These are phyloP conservation scores for Furnarius figulus DNA, from an alignment of 2,113 vertebrate species.

Conservation along the genomic window DNA sequence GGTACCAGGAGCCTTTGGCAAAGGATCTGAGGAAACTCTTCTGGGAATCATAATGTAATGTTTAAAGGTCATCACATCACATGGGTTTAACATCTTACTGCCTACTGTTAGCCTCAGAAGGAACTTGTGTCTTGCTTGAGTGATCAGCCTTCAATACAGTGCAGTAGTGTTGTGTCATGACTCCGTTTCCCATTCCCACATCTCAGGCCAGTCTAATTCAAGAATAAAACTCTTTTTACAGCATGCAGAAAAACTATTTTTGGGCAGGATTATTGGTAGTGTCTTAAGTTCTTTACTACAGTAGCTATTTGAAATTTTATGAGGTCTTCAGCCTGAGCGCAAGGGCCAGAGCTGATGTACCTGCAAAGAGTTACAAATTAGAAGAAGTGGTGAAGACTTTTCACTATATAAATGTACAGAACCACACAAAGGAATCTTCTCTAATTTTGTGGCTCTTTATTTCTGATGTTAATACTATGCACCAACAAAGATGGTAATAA, in stretches of 20 bases:
- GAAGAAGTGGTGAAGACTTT: not conserved
- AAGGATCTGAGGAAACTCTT: not conserved
- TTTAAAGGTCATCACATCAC: not conserved
- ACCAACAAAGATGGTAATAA: not conserved
- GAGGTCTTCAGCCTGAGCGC: not conserved
- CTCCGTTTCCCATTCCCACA: not conserved
- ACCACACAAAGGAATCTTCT: not conserved
- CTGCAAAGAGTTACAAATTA: not conserved
- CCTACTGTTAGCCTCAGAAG: not conserved
- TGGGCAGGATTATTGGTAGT: not conserved
- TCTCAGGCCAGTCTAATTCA: not conserved
- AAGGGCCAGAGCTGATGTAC: not conserved
- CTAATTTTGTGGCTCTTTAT: not conserved
- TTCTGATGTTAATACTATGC: not conserved
- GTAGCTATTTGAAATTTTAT: not conserved
- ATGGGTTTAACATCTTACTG: not conserved
- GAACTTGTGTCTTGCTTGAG: not conserved
- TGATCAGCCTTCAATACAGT: not conserved
- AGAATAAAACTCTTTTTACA: not conserved
- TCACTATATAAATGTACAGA: not conserved
- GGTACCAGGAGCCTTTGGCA: not conserved
- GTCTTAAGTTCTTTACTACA: not conserved
- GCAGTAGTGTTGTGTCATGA: not conserved
- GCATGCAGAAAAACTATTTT: not conserved
- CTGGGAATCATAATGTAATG: not conserved